These are phyloP conservation scores for Harpagifer antarcticus DNA, from an alignment of 2,797 vertebrate species.

Conservation along the genomic window DNA sequence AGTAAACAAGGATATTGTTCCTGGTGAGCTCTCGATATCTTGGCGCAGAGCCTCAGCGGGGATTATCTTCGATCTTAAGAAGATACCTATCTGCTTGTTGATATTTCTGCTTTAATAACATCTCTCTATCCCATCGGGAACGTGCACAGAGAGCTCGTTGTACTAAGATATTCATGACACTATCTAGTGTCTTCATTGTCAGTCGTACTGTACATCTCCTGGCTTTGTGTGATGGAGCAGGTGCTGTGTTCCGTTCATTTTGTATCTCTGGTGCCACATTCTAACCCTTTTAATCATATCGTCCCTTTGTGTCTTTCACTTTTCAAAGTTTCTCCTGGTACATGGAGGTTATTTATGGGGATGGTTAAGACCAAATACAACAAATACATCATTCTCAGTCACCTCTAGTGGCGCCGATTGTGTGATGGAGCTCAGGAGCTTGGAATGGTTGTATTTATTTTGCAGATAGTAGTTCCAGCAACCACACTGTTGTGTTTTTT, in stretches of 20 bases:
- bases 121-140: constrained; percentile 19
- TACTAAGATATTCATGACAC: not conserved
- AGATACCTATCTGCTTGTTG: constrained; percentile 72
- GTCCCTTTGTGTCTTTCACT: too few species aligned
- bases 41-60: constrained; percentile 49
- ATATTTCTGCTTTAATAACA: constrained; percentile 55
- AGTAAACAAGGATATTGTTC: constrained; percentile 77
- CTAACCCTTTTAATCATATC: not conserved
- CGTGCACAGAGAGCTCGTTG: not conserved
- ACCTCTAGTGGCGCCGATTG: not conserved
- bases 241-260: not conserved
- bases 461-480: too few species aligned
- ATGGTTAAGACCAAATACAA: too few species aligned
- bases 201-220: not conserved
- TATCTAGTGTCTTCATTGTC: not conserved
- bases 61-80: constrained; percentile 67
- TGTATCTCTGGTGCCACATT: not conserved
- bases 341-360: too few species aligned
- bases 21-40: constrained; percentile 59
- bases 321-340: too few species aligned
- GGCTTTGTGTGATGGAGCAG: constrained; percentile 6
- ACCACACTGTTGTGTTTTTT: not conserved
- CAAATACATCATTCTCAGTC: too few species aligned
- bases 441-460: too few species aligned
- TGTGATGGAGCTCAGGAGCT: too few species aligned